Conservation (phyloP, 2,888 invertebrate genomes). For the Criorhina ranunculi region DNA sequence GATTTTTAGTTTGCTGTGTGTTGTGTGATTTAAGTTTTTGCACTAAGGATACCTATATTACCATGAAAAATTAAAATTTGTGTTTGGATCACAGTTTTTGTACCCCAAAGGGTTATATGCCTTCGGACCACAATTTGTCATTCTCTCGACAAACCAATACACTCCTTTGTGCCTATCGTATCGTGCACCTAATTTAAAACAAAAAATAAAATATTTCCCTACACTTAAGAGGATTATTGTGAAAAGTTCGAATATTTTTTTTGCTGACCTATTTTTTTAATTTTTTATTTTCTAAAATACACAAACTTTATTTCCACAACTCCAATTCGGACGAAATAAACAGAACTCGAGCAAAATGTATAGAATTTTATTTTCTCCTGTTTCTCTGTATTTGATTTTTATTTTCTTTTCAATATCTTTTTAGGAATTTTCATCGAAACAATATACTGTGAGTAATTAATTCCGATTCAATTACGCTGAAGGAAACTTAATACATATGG, state of each 20-base stretch:
- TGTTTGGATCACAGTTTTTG: slow-evolving; percentile 1
- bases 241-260: slow-evolving; percentile 29
- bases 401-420: slow-evolving; percentile 80
- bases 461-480: slow-evolving; percentile 61
- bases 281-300: slow-evolving; percentile 78
- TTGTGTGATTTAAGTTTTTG: not conserved
- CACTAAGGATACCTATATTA: slow-evolving; percentile 4
- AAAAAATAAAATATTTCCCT: not conserved
- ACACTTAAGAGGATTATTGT: slow-evolving; percentile 27
- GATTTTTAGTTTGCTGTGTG: slow-evolving; percentile 24
- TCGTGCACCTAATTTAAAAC: not conserved
- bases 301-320: slow-evolving; percentile 54
- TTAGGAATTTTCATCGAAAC: slow-evolving; percentile 84
- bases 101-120: slow-evolving; percentile 5
- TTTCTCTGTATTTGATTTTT: slow-evolving; percentile 77
- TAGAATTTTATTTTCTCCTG: slow-evolving; percentile 52
- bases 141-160: not conserved
- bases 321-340: slow-evolving; percentile 61
- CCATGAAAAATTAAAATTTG: not conserved
- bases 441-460: slow-evolving; percentile 84
- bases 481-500: slow-evolving; percentile 53
- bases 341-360: slow-evolving; percentile 59
- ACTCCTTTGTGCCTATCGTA: slow-evolving; percentile 2
- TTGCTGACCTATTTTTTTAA: slow-evolving; percentile 68
- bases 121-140: not conserved